These are phyloP conservation scores for Ploceus nigricollis DNA, from an alignment of 2,113 vertebrate species.

Conservation along the genomic window DNA sequence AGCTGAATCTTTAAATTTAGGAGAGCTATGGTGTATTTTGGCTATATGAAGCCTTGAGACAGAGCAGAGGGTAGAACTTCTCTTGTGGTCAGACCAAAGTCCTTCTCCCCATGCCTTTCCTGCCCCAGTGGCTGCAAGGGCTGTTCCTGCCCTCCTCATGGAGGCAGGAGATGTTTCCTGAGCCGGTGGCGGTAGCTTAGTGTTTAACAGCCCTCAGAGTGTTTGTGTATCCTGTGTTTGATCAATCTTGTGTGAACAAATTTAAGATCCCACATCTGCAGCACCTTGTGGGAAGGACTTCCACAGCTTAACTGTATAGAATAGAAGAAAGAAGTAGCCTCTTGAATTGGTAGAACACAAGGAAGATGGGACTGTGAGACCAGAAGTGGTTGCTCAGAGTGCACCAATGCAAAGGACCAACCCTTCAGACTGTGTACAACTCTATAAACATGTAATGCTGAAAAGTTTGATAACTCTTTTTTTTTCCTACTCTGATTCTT, in stretches of 20 bases:
- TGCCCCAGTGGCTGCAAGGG: neutral
- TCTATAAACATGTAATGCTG: neutral
- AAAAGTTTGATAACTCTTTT: neutral
- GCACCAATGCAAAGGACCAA: neutral
- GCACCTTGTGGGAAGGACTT: neutral
- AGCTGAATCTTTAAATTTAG: neutral
- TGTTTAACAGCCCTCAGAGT: neutral
- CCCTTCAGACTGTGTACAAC: neutral
- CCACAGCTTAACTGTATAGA: neutral
- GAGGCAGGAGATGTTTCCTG: neutral
- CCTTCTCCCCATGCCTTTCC: neutral
- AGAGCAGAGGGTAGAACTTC: neutral
- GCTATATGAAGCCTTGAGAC: neutral
- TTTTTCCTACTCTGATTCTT: constrained; percentile 36
- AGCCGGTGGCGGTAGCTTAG: neutral
- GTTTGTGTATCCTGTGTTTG: fast-evolving
- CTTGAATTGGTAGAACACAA: neutral
- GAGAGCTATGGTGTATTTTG: fast-evolving
- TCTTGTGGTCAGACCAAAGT: neutral
- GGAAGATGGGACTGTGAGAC: neutral
- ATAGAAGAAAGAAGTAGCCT: neutral
- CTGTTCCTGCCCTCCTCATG: fast-evolving
- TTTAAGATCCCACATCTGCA: neutral
- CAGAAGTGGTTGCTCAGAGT: neutral
- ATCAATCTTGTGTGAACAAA: neutral